Evolutionary conservation across 2,888 invertebrate species (phyloP), one percentile per base, ranked within the genome.

Genomic region (Drosophila eohydei): DNA sequence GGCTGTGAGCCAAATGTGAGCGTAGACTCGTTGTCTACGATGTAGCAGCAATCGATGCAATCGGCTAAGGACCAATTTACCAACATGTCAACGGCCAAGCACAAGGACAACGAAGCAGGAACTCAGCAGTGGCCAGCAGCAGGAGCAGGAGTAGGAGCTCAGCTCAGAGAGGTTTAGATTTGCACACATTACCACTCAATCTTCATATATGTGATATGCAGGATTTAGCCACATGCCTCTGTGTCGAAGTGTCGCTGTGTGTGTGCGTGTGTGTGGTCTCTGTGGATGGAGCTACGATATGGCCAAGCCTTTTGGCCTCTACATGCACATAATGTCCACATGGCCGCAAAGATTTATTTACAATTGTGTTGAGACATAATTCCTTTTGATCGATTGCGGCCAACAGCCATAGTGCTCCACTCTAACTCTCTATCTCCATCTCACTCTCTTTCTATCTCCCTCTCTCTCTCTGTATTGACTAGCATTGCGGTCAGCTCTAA

Each of bases 291-390:
- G 34, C 71, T 61, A 51, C 61, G 66, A 77, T 71, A 74, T 77
- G 77, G 58, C 70, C 70, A 73, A 83, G 74, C 85, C 80, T 74
- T 71, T 81, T 57, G 78, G 61, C 72, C 74, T 71, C 73, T 64
- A 59, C 83, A 72, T 80, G 86, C 86, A 86, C 83, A 87, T 83
- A 82, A 88, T 83, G 87, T 87, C 78, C 88, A 71, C 89, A 86
- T 78, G 74, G 84, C 89, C 88, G 76, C 89, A 86, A 88, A 88
- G 89, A 88, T 89, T 88, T 86, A 86, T 88, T 86, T 88, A 86
- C 86, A 86, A 86, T 88, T 86, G 86, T 86, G 89, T 88, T 88
- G 89, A 86, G 89, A 88, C 89, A 86, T 86, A 86, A 88, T 87
- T 86, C 86, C 86, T 73, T 75, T 81, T 86, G 86, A 86, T 86